Percentiles rank a stretch among this genome's conserved stretches.
Evolutionary conservation across 30 jellyfish, hydroid and myxozoan species (phyloP).

Genomic region (Aurelia sp.): DNA sequence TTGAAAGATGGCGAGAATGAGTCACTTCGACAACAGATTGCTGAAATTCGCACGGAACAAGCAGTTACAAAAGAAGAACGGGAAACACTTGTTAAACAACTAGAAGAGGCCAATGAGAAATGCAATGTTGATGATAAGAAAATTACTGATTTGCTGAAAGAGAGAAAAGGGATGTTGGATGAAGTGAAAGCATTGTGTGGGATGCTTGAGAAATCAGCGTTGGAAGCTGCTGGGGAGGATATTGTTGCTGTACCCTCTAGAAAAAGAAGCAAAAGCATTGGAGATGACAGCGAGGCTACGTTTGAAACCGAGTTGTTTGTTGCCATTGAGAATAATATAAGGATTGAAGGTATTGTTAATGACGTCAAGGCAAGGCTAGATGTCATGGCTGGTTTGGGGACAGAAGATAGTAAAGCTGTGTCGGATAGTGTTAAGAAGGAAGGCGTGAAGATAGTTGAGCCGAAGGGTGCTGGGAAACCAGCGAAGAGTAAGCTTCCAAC

Average conservation of each 20-base stretch:
- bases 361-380: conserved; percentile 57
- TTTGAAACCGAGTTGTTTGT: conserved; percentile 89
- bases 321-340: conserved; percentile 81
- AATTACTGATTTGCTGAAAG: conserved; percentile 14
- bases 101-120: conserved; percentile 41
- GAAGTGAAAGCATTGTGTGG: conserved; percentile 22
- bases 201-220: conserved; percentile 31
- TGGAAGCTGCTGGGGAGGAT: conserved; percentile 19
- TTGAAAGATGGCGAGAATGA: conserved; percentile 59
- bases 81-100: conserved; percentile 8
- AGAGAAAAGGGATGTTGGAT: conserved; percentile 16
- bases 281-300: conserved; percentile 48
- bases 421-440: conserved; percentile 14
- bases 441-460: conserved; percentile 12
- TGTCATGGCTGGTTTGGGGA: conserved; percentile 19
- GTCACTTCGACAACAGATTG: conserved; percentile 49
- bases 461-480: conserved; percentile 9
- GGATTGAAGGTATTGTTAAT: conserved; percentile 74
- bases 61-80: conserved; percentile 45
- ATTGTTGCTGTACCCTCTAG: not conserved
- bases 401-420: not conserved
- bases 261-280: conserved; percentile 31
- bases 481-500: not conserved
- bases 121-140: not conserved
- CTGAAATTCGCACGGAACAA: conserved; percentile 31